phyloP scores from a whole-genome alignment of 2,888 invertebrate genomes.

The Eumerus sabulonum region DNA sequence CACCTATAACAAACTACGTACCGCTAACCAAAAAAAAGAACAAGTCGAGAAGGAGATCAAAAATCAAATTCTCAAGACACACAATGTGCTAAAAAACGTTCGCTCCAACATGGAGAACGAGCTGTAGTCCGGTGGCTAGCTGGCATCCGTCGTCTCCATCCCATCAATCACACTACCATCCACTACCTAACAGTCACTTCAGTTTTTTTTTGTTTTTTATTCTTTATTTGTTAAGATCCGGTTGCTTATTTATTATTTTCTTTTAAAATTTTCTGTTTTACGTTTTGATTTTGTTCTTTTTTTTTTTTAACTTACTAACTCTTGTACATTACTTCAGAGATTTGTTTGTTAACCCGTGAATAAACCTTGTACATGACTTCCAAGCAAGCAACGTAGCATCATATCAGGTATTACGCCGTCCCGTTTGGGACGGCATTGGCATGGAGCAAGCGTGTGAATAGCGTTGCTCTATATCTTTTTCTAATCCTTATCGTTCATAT shows the following conservation, averaged over 20 bases:
- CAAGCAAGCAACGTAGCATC: neutral
- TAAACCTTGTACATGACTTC: no score
- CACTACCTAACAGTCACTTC: slow-evolving; percentile 8
- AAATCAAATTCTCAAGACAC: slow-evolving; percentile 88
- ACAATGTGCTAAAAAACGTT: slow-evolving; percentile 87
- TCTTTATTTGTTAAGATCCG: neutral
- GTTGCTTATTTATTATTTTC: neutral
- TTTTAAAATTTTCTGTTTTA: neutral
- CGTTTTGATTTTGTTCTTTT: neutral
- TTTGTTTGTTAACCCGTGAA: neutral
- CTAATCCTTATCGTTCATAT: slow-evolving; percentile 59
- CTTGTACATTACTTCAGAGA: no score
- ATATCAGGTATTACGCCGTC: slow-evolving; percentile 1
- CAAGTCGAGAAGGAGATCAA: slow-evolving; percentile 91
- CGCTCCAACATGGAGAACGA: slow-evolving; percentile 85
- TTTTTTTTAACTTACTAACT: neutral
- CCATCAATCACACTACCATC: neutral
- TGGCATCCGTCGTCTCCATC: neutral
- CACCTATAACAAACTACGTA: slow-evolving; percentile 86
- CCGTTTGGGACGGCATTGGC: neutral
- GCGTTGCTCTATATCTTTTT: slow-evolving; percentile 11
- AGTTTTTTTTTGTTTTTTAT: slow-evolving; percentile 9
- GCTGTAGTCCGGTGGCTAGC: slow-evolving; percentile 70
- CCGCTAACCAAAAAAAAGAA: slow-evolving; percentile 89
- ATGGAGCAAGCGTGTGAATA: neutral